These are phyloP conservation scores for Astreopora myriophthalma DNA, from an alignment of 64 coral and sea anemone species.

Conservation along the genomic window DNA sequence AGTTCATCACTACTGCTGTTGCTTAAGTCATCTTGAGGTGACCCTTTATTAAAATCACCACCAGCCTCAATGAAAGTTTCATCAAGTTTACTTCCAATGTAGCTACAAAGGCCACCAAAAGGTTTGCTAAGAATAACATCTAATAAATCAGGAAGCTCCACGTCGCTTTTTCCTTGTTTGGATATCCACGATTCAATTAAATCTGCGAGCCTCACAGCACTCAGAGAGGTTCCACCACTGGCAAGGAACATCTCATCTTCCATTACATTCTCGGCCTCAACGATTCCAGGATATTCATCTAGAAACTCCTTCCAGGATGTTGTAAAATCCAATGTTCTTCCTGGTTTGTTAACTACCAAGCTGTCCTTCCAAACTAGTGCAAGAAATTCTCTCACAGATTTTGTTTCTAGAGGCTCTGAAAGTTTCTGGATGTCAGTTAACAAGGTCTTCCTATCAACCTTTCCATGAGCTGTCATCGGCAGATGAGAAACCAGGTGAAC, in stretches of 20 bases:
- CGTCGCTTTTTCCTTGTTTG: neutral
- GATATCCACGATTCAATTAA: constrained; percentile 71
- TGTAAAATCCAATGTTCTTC: neutral
- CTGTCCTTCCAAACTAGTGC: neutral
- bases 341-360: neutral
- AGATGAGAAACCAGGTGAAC: constrained; percentile 69
- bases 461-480: constrained; percentile 88
- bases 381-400: constrained; percentile 1
- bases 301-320: neutral
- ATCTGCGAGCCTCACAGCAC: constrained; percentile 76
- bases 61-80: neutral
- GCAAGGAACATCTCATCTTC: constrained; percentile 71
- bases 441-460: constrained; percentile 65
- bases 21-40: neutral
- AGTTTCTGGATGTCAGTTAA: constrained; percentile 16
- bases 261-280: neutral
- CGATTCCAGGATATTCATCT: neutral
- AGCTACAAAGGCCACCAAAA: constrained; percentile 66
- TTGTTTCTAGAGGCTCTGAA: neutral
- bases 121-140: constrained; percentile 82
- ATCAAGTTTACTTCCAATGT: constrained; percentile 18
- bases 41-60: neutral
- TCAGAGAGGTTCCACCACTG: constrained; percentile 72
- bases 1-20: neutral
- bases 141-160: constrained; percentile 56